A percentile compares a stretch with the other conserved stretches of the same genome.
phyloP scores from a whole-genome alignment of 2,797 vertebrate genomes.

The Coregonus sp. region DNA sequence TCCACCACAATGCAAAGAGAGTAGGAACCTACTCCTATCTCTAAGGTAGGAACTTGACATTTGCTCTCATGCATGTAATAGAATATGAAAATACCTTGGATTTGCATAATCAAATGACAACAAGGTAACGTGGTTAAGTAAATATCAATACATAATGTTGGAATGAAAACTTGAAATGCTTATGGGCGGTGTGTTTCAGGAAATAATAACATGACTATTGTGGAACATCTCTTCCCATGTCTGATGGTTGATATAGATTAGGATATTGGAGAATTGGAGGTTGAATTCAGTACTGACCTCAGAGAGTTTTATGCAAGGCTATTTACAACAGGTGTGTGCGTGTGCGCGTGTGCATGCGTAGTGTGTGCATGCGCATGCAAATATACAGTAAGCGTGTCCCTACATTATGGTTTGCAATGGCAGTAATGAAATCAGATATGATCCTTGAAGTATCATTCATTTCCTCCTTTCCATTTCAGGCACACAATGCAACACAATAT shows the following conservation, averaged over 20 bases:
- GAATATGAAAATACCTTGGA: background rate
- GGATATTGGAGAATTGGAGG: too few species aligned
- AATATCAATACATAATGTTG: constrained; percentile 22
- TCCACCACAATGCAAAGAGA: background rate
- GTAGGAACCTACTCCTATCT: background rate
- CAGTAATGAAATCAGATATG: constrained; percentile 48
- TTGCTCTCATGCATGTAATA: too few species aligned
- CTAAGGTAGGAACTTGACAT: too few species aligned
- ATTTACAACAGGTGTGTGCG: too few species aligned
- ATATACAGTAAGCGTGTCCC: too few species aligned
- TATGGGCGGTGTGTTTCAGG: too few species aligned
- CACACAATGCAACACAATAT: constrained; percentile 2
- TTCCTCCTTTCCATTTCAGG: constrained; percentile 35
- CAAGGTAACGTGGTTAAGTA: background rate
- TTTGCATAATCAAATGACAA: constrained; percentile 48
- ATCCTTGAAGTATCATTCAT: constrained; percentile 25
- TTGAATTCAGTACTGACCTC: too few species aligned
- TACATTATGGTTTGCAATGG: background rate
- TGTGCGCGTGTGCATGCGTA: too few species aligned
- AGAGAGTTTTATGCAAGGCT: too few species aligned
- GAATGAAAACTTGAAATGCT: background rate
- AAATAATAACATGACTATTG: too few species aligned
- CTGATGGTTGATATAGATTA: too few species aligned
- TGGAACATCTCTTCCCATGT: background rate
- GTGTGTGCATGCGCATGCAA: too few species aligned